These are phyloP conservation scores for Apamea anceps DNA, from an alignment of 2,888 invertebrate species.

Conservation along the genomic window DNA sequence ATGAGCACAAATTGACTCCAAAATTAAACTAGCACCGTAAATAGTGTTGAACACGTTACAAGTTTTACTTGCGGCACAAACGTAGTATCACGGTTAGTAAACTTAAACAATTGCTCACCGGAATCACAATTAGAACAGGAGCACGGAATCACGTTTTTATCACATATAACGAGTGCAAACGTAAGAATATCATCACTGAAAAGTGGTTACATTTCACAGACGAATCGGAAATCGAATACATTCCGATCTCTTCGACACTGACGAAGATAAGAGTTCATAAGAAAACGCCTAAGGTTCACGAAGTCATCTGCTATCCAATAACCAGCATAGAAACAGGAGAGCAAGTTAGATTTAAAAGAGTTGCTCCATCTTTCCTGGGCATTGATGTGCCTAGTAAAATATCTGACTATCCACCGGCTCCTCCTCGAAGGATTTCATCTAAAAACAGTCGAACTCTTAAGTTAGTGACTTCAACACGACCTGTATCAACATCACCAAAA, in stretches of 20 bases:
- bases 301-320: constrained; percentile 91
- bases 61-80: constrained; percentile 72
- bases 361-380: constrained; percentile 89
- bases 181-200: constrained; percentile 74
- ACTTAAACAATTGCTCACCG: constrained; percentile 75
- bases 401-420: constrained; percentile 91
- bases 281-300: constrained; percentile 87
- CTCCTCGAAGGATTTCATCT: constrained; percentile 94
- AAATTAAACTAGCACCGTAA: constrained; percentile 85
- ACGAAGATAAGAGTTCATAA: constrained; percentile 95
- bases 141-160: constrained; percentile 84
- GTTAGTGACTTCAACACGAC: constrained; percentile 90
- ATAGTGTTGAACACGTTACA: constrained; percentile 67
- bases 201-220: constrained; percentile 91
- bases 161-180: constrained; percentile 80
- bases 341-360: constrained; percentile 89
- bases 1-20: constrained; percentile 85
- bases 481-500: constrained; percentile 81
- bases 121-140: constrained; percentile 79
- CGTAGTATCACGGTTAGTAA: constrained; percentile 80
- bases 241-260: constrained; percentile 94
- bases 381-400: constrained; percentile 77
- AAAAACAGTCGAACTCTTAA: constrained; percentile 93
- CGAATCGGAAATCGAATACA: constrained; percentile 94
- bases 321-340: constrained; percentile 82